These are phyloP conservation scores for Stenoptilia bipunctidactyla DNA, from an alignment of 2,888 invertebrate genomes.

Conservation along the genomic window DNA sequence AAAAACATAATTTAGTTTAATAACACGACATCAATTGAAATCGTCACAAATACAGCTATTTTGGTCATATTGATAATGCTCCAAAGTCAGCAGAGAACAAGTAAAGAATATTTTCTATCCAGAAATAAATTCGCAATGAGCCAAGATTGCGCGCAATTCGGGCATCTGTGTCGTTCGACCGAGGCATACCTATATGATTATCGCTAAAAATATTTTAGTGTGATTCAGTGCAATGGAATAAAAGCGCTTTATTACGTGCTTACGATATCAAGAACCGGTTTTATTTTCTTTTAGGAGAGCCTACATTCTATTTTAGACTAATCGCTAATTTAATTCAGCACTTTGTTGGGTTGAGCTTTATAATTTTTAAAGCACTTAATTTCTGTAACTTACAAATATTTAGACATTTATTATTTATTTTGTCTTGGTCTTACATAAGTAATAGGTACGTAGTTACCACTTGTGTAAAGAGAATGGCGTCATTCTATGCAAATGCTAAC, in stretches of 20 bases:
- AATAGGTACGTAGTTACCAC: no score
- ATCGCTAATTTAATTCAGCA: no score
- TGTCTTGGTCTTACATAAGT: neutral
- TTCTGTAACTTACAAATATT: no score
- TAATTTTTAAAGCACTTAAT: no score
- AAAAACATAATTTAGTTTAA: no score
- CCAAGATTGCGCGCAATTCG: constrained; percentile 1
- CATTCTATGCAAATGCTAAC: constrained; percentile 50
- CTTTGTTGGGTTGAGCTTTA: no score
- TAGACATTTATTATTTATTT: neutral
- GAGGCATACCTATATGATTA: constrained; percentile 7
- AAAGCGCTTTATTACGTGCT: neutral
- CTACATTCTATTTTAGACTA: no score
- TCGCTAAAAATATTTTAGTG: constrained; percentile 14
- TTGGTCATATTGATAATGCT: no score
- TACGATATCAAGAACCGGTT: constrained; percentile 11
- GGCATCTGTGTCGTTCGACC: neutral
- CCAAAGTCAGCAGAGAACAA: no score
- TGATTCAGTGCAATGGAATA: constrained; percentile 3
- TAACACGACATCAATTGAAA: no score
- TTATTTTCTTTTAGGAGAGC: no score
- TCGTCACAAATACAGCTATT: no score
- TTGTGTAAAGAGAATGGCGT: constrained; percentile 43
- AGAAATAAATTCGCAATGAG: constrained; percentile 15
- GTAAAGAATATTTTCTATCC: constrained; percentile 7